Evolutionary conservation across 2,797 vertebrate species (phyloP), one percentile per base, ranked within the genome.

Genomic region (Cyclura pinguis): DNA sequence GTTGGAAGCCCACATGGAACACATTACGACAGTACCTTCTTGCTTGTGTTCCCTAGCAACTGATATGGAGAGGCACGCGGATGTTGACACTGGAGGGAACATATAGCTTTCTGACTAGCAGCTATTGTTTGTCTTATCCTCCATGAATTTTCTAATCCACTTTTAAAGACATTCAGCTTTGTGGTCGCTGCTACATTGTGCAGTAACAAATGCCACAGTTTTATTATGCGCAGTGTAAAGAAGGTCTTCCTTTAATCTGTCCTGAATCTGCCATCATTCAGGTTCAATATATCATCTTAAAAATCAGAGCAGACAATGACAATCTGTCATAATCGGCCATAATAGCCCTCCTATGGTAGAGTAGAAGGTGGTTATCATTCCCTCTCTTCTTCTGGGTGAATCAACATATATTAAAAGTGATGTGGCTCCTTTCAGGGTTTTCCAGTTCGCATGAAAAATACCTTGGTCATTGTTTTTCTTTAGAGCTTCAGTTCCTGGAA

Each of bases 281-380:
- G 24, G 1, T 27, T 47, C 76, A 27, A 13, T 78, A 24, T 42
- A 78, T 27, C 1, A 50, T 27, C 24, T 27, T 42, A 69, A 69
- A 32, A 50, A 78, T 78, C 24, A 42, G 10, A 27, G 24, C 8
- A 69, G 67, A 10, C 29, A 78, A 87, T 87, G 18, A 89, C 88
- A 91, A 77, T 88, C 84, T n/a, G 38, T 91, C 85, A 85, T 85
- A 92, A 91, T 87, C 87, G 83, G 67, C 81, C 62, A 73, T 22
- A 64, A 38, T 69, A 62, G 13, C 42, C 10, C 24, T 47, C 24
- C 24, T 47, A 10, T 77, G 27, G 24, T 42, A 22, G 29, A 59
- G 32, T 16, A 74, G 91, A 14, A 29, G 18, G 55, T 72, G 55
- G 55, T 0, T 9, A 85, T 88, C 55, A 2, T 64, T 94, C 91